Evolutionary conservation across 1,140 invertebrate genomes (phyloP), one percentile per base, ranked within the genome.

Genomic region (Leptinotarsa lineolata): DNA sequence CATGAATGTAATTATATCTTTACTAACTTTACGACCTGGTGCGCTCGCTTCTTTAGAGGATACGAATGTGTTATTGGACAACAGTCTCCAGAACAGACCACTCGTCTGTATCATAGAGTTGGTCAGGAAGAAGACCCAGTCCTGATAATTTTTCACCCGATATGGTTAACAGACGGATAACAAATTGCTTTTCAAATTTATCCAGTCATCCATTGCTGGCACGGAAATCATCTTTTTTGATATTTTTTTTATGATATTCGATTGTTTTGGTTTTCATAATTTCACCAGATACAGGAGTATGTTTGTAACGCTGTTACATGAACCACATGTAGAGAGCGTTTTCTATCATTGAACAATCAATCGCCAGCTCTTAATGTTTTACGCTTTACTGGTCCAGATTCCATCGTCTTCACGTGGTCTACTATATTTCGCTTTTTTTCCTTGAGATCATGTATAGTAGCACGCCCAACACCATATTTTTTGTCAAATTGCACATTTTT

Each of bases 1-100:
- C 77, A 84, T 80, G 58, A 83, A 74, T 68, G 81, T 85, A n/a
- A 85, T 77, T 70, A 78, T 78, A 45, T 85, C 80, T 80, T 85
- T 84, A 61, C 39, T 72, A 45, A 82, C 75, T 79, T 84, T 83
- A 46, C 64, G 64, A 72, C 79, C 78, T 74, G 77, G 77, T 67
- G 75, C 78, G 70, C 73, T 76, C 22, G 59, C 58, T 79, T 82
- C 81, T 74, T 59, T 68, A 59, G 22, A 66, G 67, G 69, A 80
- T 70, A 76, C 80, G 22, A 79, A 76, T 30, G 79, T 83, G 81
- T 81, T 82, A 64, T 78, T 80, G 66, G 82, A 72, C 30, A 72
- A 54, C 21, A 58, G n/a, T 73, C 76, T 81, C 80, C 81, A 84
- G 69, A 79, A 81, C 59, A 84, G 73, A 46, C 81, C 78, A 72